Evolutionary conservation across 2,888 invertebrate genomes (phyloP), one percentile per base, ranked within the genome.

Genomic region (Abscondita cerata): DNA sequence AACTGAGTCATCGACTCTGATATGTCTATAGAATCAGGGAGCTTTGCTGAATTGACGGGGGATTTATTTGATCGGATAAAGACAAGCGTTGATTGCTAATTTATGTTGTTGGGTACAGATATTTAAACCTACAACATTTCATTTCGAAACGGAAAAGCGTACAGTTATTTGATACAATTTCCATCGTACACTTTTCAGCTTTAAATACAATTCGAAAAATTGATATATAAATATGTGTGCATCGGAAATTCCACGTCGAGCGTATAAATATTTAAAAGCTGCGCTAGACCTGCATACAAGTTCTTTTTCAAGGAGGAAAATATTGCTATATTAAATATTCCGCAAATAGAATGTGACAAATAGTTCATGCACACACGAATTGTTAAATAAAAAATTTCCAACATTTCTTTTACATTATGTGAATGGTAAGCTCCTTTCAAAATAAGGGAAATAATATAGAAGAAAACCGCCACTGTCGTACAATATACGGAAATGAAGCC

Each of bases 301-400:
- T 33, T 36, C 4, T 25, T 13, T n/a, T 40, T 16, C 11, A 18
- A 57, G 19, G 53, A 54, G 56, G 68, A 71, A 73, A 69, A 70
- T 72, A 73, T 72, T 52, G 66, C 65, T 25, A 64, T 70, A 72
- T 74, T 73, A 72, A 69, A 72, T 72, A 73, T 73, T 72, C 72
- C 66, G 61, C 67, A 69, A 70, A 73, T 70, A 70, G 72, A 70
- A 71, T 72, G 71, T 72, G 72, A 73, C 73, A 74, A 74, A 74
- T 73, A 73, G 71, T 72, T 70, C 70, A 65, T 67, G 68, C 70
- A 70, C 68, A 68, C 70, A 68, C 70, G 62, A 70, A 70, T 68
- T 70, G 70, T 68, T 72, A 70, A 72, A 73, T 73, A 73, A 73
- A 55, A 71, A 71, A 71, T 70, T 64, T 63, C 54, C 53, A 19